A percentile compares a stretch with the other conserved stretches of the same genome.
Evolutionary conservation across 2,888 invertebrate genomes (phyloP).

Genomic region (Tetanocera ferruginea): DNA sequence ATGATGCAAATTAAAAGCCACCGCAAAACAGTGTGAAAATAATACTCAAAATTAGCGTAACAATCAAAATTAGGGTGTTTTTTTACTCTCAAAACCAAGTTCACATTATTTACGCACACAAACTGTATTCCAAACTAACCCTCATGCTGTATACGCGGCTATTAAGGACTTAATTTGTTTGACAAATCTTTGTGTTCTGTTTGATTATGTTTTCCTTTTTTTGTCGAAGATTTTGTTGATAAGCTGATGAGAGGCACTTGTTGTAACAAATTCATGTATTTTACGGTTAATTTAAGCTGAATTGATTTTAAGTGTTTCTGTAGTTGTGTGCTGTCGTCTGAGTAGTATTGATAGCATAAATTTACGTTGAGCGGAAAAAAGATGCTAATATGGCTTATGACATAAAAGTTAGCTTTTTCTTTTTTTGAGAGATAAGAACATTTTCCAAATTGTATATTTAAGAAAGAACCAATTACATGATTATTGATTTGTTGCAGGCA

Average conservation of each 20-base stretch:
- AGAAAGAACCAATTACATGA: too few relatives aligned
- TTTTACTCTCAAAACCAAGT: background rate
- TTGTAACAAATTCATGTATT: constrained; percentile 60
- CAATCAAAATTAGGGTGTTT: constrained; percentile 28
- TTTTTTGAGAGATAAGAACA: too few relatives aligned
- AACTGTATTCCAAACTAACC: constrained; percentile 12
- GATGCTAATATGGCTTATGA: background rate
- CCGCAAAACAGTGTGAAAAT: constrained; percentile 41
- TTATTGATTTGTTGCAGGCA: too few relatives aligned
- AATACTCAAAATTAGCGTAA: constrained; percentile 39
- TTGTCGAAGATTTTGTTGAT: constrained; percentile 38
- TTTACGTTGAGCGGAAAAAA: background rate
- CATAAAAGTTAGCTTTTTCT: background rate
- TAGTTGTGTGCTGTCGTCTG: background rate
- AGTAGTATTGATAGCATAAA: too few relatives aligned
- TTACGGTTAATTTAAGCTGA: constrained; percentile 67
- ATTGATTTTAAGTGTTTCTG: constrained; percentile 52
- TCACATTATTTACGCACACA: background rate
- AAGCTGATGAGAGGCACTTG: constrained; percentile 52
- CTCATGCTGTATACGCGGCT: constrained; percentile 23
- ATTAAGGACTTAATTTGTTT: constrained; percentile 51
- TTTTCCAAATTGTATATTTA: too few relatives aligned
- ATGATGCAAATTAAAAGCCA: constrained; percentile 33
- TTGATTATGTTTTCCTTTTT: constrained; percentile 38
- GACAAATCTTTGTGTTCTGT: constrained; percentile 43